phyloP scores from a whole-genome alignment of 2,113 vertebrate genomes.

The Fregetta grallaria region DNA sequence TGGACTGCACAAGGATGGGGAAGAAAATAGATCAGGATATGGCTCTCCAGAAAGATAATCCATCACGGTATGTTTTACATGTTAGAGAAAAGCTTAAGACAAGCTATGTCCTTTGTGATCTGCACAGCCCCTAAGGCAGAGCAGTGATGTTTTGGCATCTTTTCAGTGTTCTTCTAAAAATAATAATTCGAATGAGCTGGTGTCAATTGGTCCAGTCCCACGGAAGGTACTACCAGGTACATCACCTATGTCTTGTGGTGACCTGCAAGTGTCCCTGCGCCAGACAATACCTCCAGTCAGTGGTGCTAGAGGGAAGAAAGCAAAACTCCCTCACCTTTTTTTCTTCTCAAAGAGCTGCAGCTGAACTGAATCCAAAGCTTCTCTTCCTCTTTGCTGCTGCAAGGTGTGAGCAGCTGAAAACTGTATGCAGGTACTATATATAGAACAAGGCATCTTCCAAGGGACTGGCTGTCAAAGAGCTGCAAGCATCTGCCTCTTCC shows the following conservation, averaged over 20 bases:
- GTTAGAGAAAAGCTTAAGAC: background rate
- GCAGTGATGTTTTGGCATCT: background rate
- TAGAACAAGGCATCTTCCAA: constrained; percentile 26
- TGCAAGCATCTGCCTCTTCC: background rate
- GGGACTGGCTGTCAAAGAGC: constrained; percentile 12
- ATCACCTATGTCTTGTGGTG: rapidly evolving
- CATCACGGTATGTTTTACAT: rapidly evolving
- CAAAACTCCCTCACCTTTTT: background rate
- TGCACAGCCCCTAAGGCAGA: background rate
- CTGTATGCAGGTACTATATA: constrained; percentile 2
- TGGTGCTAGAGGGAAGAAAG: background rate
- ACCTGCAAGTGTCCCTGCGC: background rate
- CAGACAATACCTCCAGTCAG: background rate
- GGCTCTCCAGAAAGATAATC: background rate
- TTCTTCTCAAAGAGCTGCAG: background rate
- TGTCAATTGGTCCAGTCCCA: background rate
- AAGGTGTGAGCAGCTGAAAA: constrained; percentile 49
- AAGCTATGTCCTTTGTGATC: background rate
- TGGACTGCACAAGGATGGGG: background rate
- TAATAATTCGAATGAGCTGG: rapidly evolving
- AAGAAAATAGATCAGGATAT: background rate
- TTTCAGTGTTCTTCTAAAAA: background rate
- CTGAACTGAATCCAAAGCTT: background rate
- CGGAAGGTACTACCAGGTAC: background rate
- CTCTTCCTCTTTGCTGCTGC: background rate